phyloP scores from a whole-genome alignment of 2,113 vertebrate species.

The Gavia stellata region DNA sequence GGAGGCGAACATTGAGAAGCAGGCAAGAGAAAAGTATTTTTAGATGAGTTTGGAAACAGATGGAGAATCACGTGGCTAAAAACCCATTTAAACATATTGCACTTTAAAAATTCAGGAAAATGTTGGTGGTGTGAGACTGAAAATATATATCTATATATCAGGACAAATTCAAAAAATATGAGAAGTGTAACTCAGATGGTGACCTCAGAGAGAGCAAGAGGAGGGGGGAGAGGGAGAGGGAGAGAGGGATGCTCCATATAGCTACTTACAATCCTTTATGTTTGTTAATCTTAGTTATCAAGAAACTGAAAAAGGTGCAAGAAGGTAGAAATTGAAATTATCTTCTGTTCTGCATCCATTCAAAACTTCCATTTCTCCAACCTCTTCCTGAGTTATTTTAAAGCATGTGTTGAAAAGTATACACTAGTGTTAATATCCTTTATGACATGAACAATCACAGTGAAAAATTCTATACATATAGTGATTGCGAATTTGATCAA shows the following conservation, averaged over 20 bases:
- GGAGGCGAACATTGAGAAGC: background rate
- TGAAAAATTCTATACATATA: background rate
- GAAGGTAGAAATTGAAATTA: background rate
- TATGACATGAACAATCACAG: background rate
- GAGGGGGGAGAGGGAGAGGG: fast-evolving
- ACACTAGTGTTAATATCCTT: background rate
- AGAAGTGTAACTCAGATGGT: background rate
- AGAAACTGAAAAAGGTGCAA: background rate
- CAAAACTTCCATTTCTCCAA: background rate
- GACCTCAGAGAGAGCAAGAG: background rate
- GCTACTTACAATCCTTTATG: background rate
- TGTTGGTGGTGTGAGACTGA: background rate
- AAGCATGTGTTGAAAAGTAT: background rate
- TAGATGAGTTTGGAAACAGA: slow-evolving; percentile 16
- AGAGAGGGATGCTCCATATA: background rate
- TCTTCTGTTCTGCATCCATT: background rate
- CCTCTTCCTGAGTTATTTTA: background rate
- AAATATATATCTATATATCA: slow-evolving; percentile 3
- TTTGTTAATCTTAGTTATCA: background rate
- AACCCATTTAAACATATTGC: background rate
- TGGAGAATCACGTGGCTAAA: background rate
- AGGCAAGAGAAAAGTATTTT: background rate
- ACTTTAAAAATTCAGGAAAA: slow-evolving; percentile 14
- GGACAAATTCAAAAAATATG: background rate
- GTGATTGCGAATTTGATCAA: background rate